Evolutionary conservation across 2,113 vertebrate species (phyloP).

Genomic region (Labeo rohita): DNA sequence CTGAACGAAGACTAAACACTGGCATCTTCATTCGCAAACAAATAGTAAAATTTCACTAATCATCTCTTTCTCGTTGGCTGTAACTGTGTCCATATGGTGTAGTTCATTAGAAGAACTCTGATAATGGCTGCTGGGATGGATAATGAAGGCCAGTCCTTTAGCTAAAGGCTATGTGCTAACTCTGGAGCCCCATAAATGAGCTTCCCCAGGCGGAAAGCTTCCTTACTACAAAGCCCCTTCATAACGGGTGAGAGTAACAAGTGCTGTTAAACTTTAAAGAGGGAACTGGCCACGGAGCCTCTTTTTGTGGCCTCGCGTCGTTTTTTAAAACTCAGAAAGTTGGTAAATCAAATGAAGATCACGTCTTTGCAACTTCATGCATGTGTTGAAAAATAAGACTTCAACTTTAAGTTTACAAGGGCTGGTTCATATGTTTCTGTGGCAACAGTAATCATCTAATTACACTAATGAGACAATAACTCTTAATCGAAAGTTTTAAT

Average conservation of each 20-base stretch:
- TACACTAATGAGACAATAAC: conserved; percentile 45
- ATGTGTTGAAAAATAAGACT: neutral
- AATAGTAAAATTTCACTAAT: conserved; percentile 35
- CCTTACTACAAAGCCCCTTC: conserved; percentile 49
- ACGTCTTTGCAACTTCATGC: conserved; percentile 1
- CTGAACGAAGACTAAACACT: neutral
- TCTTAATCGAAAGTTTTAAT: conserved; percentile 13
- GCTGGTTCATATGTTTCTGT: conserved; percentile 35
- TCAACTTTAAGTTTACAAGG: conserved; percentile 39
- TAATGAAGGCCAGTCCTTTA: conserved; percentile 53
- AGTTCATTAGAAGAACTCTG: conserved; percentile 60
- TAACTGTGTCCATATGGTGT: conserved; percentile 71
- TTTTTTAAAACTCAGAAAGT: conserved; percentile 19
- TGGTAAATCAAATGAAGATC: conserved; percentile 22
- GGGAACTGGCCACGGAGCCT: neutral
- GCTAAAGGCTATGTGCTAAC: conserved; percentile 56
- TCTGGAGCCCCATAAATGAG: conserved; percentile 49
- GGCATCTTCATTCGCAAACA: conserved; percentile 7
- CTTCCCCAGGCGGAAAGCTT: conserved; percentile 31
- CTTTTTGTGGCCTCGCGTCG: conserved; percentile 45
- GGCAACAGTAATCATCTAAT: conserved; percentile 35
- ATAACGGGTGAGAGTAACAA: conserved; percentile 54
- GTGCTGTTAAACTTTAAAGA: conserved; percentile 54
- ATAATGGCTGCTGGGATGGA: conserved; percentile 47
- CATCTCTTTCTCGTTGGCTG: conserved; percentile 54